A percentile compares a stretch with the other conserved stretches of the same genome.
Conservation (phyloP, 1,140 invertebrate species). For the Gerris buenoi region DNA sequence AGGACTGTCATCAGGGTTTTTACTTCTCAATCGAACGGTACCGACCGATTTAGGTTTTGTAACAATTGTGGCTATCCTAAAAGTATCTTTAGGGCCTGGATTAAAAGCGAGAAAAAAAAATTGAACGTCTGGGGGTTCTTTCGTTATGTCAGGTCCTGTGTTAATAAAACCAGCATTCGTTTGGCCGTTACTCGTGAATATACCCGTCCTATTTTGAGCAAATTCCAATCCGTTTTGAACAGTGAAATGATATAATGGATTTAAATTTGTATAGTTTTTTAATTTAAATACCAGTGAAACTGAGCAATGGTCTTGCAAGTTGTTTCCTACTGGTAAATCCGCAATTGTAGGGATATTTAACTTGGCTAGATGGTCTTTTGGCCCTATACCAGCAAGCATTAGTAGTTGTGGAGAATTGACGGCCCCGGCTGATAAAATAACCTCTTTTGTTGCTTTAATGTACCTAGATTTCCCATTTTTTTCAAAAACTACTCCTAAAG, state of each 20-base stretch:
- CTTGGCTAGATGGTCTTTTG: slow-evolving; percentile 44
- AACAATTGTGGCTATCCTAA: slow-evolving; percentile 18
- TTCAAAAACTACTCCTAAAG: background rate
- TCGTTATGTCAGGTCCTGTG: slow-evolving; percentile 12
- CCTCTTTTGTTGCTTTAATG: slow-evolving; percentile 54
- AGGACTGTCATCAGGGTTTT: slow-evolving; percentile 45
- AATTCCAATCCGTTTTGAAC: slow-evolving; percentile 31
- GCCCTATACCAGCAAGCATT: slow-evolving; percentile 59
- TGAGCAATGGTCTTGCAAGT: slow-evolving; percentile 57
- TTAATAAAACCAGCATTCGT: slow-evolving; percentile 28
- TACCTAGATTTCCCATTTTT: background rate
- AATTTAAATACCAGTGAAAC: slow-evolving; percentile 25
- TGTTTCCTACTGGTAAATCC: slow-evolving; percentile 54
- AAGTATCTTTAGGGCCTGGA: background rate
- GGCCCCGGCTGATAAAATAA: slow-evolving; percentile 43
- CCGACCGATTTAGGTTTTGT: slow-evolving; percentile 41
- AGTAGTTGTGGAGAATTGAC: slow-evolving; percentile 53
- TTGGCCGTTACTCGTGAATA: slow-evolving; percentile 30
- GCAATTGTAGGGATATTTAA: slow-evolving; percentile 47
- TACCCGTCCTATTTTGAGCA: slow-evolving; percentile 30
- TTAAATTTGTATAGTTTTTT: slow-evolving; percentile 23
- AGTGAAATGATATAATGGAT: slow-evolving; percentile 12
- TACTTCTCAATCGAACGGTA: slow-evolving; percentile 34
- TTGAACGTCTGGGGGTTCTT: slow-evolving; percentile 29
- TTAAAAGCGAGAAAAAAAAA: background rate